Percentiles rank a stretch among this genome's conserved stretches.
Conservation (phyloP, 2,113 vertebrate species). For the Oreotrochilus melanogaster region DNA sequence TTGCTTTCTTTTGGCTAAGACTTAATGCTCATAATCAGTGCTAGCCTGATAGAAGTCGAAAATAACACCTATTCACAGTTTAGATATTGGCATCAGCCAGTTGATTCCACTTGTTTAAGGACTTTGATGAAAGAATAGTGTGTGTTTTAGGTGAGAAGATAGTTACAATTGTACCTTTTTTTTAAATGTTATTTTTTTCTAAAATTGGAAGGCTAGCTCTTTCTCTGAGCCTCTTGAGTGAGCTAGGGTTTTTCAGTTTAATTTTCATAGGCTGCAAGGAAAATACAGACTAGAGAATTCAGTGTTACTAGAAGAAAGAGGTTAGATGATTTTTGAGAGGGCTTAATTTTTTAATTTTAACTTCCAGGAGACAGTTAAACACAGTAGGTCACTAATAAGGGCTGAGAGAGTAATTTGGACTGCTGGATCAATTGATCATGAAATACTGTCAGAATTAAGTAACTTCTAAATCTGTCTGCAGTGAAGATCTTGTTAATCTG, state of each 20-base stretch:
- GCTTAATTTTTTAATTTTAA: neutral
- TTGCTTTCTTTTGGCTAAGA: neutral
- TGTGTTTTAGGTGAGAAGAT: neutral
- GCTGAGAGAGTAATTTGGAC: neutral
- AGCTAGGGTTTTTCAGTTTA: neutral
- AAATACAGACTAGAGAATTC: neutral
- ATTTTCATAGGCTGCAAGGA: neutral
- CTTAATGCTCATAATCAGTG: neutral
- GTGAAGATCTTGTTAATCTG: neutral
- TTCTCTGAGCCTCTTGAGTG: neutral
- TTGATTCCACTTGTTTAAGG: neutral
- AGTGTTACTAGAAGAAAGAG: neutral
- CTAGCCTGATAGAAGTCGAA: neutral
- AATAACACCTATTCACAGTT: neutral
- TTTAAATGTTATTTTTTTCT: neutral
- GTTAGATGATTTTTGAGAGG: neutral
- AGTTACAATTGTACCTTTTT: neutral
- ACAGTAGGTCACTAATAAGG: neutral
- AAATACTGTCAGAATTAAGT: conserved; percentile 22
- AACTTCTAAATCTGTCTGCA: neutral
- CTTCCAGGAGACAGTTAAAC: neutral
- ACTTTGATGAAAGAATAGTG: neutral
- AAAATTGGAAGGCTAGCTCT: neutral
- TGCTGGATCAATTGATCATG: neutral
- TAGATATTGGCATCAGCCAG: neutral